phyloP scores from a whole-genome alignment of 2,113 vertebrate genomes.

The Octodon degus region DNA sequence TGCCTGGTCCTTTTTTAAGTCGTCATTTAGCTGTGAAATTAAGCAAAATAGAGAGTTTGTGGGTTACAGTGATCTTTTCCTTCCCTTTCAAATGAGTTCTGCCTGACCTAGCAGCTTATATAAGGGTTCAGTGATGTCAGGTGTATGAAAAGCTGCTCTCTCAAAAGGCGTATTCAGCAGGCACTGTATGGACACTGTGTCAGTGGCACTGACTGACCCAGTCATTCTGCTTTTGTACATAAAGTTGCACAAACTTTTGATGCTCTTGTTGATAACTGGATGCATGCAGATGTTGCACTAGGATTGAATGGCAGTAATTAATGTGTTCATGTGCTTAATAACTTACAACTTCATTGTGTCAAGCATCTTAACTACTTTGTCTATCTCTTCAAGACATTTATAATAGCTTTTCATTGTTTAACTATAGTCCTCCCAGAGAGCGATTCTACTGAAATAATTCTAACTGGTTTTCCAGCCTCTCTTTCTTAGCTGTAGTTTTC shows the following conservation, averaged over 20 bases:
- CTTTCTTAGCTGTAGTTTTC: too few species aligned
- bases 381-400: background rate
- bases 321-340: too few species aligned
- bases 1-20: background rate
- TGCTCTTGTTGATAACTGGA: background rate
- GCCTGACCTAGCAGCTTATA: background rate
- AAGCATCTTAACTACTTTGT: background rate
- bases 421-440: background rate
- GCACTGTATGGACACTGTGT: too few species aligned
- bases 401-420: background rate
- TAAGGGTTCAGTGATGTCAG: background rate
- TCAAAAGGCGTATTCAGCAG: background rate
- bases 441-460: too few species aligned
- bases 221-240: background rate
- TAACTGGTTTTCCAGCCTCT: background rate
- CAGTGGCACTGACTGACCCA: too few species aligned
- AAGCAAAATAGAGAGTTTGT: background rate
- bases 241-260: background rate
- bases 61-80: background rate
- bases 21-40: background rate
- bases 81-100: background rate
- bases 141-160: background rate
- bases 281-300: background rate
- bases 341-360: background rate
- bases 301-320: too few species aligned